Evolutionary conservation across 1,140 invertebrate genomes (phyloP).

Genomic region (Drosophila burlai): DNA sequence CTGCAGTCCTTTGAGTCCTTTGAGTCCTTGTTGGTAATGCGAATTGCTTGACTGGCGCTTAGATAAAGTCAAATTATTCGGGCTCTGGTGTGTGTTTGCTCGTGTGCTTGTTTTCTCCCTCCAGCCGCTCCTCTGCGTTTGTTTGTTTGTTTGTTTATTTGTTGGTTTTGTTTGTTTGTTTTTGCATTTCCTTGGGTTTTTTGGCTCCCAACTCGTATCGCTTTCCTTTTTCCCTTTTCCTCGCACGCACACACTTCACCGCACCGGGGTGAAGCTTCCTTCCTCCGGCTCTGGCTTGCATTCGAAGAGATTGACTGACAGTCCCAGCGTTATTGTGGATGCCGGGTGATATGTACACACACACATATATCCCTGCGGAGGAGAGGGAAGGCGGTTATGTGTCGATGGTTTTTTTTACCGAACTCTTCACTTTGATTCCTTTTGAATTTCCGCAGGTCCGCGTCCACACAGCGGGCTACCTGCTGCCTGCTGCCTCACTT

Average conservation of each 20-base stretch:
- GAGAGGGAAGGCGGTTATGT: conserved; percentile 8
- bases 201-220: conserved; percentile 15
- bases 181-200: conserved; percentile 20
- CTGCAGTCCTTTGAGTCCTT: conserved; percentile 9
- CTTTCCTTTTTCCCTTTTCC: neutral
- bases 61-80: conserved; percentile 78
- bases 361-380: conserved; percentile 5
- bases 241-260: conserved; percentile 25
- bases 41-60: conserved; percentile 62
- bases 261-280: no score
- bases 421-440: conserved; percentile 74
- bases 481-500: no score
- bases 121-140: neutral
- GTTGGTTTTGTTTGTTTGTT: conserved; percentile 38
- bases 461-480: conserved; percentile 23
- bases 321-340: conserved; percentile 33
- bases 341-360: neutral
- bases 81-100: conserved; percentile 22
- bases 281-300: neutral
- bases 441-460: conserved; percentile 66
- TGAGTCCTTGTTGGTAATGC: conserved; percentile 33
- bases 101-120: conserved; percentile 3
- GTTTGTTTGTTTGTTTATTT: conserved; percentile 33
- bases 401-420: conserved; percentile 41
- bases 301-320: conserved; percentile 51